phyloP scores from a whole-genome alignment of 1,140 invertebrate species.

The Heliconius nattereri region DNA sequence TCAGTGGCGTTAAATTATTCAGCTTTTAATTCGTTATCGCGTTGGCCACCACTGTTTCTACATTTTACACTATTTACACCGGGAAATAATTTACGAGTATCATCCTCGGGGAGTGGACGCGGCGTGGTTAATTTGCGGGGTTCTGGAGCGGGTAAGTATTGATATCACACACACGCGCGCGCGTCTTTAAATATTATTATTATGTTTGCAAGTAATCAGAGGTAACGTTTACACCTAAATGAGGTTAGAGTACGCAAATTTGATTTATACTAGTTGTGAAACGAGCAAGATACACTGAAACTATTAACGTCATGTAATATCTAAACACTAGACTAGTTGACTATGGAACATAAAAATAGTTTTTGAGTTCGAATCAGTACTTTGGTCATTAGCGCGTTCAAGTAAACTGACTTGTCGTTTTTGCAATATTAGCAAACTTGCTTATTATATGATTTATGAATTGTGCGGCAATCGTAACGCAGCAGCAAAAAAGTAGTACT shows the following conservation, averaged over 20 bases:
- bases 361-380: too few species aligned
- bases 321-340: too few species aligned
- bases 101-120: constrained; percentile 50
- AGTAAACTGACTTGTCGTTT: too few species aligned
- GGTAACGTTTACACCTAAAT: background rate
- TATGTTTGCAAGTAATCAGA: constrained; percentile 2
- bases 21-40: constrained; percentile 80
- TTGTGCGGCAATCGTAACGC: too few species aligned
- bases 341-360: too few species aligned
- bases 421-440: too few species aligned
- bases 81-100: constrained; percentile 70
- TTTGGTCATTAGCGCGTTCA: too few species aligned
- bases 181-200: constrained; percentile 23
- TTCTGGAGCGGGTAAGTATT: constrained; percentile 48
- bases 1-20: constrained; percentile 79
- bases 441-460: too few species aligned
- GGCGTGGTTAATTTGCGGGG: constrained; percentile 52
- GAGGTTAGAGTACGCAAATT: background rate
- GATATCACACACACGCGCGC: constrained; percentile 30
- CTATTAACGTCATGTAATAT: too few species aligned
- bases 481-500: too few species aligned
- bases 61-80: constrained; percentile 76
- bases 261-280: background rate
- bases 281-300: background rate
- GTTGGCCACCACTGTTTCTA: constrained; percentile 67